Base-by-base conservation (phyloP, 2,888 invertebrate species). In the Leucophenga montana region DNA sequence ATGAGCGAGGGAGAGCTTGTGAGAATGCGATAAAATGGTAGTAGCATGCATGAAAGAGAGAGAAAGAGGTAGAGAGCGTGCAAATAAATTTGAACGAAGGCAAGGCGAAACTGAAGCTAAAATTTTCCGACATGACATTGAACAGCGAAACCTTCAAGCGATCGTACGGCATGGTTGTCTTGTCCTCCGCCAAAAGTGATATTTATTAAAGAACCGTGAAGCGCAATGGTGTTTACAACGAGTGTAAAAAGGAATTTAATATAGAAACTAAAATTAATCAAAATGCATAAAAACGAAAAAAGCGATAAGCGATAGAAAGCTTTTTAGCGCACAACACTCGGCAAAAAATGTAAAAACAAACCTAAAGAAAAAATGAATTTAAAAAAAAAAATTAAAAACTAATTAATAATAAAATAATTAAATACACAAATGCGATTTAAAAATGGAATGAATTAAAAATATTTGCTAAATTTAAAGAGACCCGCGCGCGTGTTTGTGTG, bases 91-190 rank as follows among this genome's bases (percentile, higher is more conserved):
- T 39, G 46, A 20, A 31, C 20, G 13, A 22, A 31, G 16, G 53
- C 16, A 27, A 57, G 27, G 16, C 22, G 13, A 57, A 57, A 31
- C n/a, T 31, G 14, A 56, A 20, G 56, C 56, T 20, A 20, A 20
- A 27, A 27, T 20, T 20, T 56, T 20, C 56, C 27, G 14, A 22
- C 70, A 82, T 80, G 80, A 84, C 82, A 77, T 73, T 73, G 57
- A 82, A 80, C 84, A 83, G 74, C 82, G 79, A 82, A 83, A 81
- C 85, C 85, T 84, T 87, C 75, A 82, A 78, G 80, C 77, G 86
- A 86, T 86, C 87, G 82, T 75, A 76, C 84, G 75, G 78, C 71
- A 54, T 27, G 3, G 27, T 3, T 27, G 27, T 27, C 56, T n/a
- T n/a, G 14, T 14, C 65, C 50, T 46, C 20, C 61, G 54, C 1